Conservation (phyloP, 92 coral and sea anemone species). For the Parazoanthus atlanticus region DNA sequence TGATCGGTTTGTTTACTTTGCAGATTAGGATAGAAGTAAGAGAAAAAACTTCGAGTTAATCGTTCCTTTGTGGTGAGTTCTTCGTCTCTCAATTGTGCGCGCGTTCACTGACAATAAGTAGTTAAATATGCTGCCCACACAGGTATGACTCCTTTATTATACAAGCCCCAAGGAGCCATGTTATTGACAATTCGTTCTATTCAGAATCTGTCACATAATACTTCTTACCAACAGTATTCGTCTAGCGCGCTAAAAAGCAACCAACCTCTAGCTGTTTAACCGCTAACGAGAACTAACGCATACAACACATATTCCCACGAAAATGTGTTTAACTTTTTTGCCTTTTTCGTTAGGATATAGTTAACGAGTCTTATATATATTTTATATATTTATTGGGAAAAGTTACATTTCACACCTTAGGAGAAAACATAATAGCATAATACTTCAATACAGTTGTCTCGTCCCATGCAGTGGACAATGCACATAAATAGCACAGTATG, state of each 20-base stretch:
- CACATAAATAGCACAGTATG: slow-evolving; percentile 22
- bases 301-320: no score
- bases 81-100: neutral
- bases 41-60: neutral
- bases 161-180: neutral
- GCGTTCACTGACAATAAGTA: neutral
- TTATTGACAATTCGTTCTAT: neutral
- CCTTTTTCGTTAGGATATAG: neutral
- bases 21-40: neutral
- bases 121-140: slow-evolving; percentile 7
- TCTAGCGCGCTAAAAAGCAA: neutral
- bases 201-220: slow-evolving; percentile 13
- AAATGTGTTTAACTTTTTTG: neutral
- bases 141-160: neutral
- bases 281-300: slow-evolving; percentile 4
- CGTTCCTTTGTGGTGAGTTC: neutral
- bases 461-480: slow-evolving; percentile 34
- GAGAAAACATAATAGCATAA: slow-evolving; percentile 25
- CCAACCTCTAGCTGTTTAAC: neutral
- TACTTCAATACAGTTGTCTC: slow-evolving; percentile 17
- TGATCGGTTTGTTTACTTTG: neutral
- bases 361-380: slow-evolving; percentile 13
- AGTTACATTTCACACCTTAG: slow-evolving; percentile 42
- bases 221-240: neutral
- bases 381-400: slow-evolving; percentile 27